These are phyloP conservation scores for Rhingia campestris DNA, from an alignment of 2,888 invertebrate species.

Conservation along the genomic window DNA sequence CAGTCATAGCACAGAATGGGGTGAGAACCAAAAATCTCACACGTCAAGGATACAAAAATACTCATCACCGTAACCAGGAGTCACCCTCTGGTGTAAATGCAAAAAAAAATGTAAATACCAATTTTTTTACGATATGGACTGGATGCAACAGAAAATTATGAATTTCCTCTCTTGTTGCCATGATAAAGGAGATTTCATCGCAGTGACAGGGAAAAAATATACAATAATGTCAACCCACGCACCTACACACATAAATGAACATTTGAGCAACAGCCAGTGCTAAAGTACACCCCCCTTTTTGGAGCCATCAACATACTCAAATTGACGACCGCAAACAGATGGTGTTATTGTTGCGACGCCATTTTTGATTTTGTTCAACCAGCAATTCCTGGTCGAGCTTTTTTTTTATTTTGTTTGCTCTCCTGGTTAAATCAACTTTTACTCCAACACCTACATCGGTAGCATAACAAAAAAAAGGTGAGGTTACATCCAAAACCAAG, in stretches of 20 bases:
- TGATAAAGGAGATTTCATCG: slow-evolving; percentile 49
- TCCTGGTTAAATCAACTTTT: slow-evolving; percentile 61
- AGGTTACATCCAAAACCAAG: slow-evolving; percentile 14
- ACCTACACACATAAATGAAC: slow-evolving; percentile 48
- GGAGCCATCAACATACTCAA: slow-evolving; percentile 16
- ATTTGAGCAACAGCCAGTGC: slow-evolving; percentile 45
- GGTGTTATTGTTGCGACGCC: slow-evolving; percentile 68
- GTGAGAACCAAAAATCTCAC: slow-evolving; percentile 36
- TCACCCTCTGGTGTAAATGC: slow-evolving; percentile 37
- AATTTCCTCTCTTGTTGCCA: slow-evolving; percentile 54
- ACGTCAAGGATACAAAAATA: slow-evolving; percentile 31
- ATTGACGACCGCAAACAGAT: slow-evolving; percentile 69
- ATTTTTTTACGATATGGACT: slow-evolving; percentile 47
- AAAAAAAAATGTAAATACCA: slow-evolving; percentile 4
- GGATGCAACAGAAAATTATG: slow-evolving; percentile 67
- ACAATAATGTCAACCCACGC: slow-evolving; percentile 11
- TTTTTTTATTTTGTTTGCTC: slow-evolving; percentile 16
- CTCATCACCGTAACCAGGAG: slow-evolving; percentile 47
- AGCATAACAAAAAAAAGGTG: background rate
- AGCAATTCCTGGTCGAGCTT: slow-evolving; percentile 19
- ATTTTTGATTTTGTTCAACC: slow-evolving; percentile 66
- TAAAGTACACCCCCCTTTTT: background rate
- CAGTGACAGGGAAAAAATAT: slow-evolving; percentile 27
- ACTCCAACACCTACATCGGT: slow-evolving; percentile 54
- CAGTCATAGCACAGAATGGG: background rate